A percentile compares a stretch with the other conserved stretches of the same genome.
Conservation (phyloP, 1,140 invertebrate genomes). For the Brachionus sp. region DNA sequence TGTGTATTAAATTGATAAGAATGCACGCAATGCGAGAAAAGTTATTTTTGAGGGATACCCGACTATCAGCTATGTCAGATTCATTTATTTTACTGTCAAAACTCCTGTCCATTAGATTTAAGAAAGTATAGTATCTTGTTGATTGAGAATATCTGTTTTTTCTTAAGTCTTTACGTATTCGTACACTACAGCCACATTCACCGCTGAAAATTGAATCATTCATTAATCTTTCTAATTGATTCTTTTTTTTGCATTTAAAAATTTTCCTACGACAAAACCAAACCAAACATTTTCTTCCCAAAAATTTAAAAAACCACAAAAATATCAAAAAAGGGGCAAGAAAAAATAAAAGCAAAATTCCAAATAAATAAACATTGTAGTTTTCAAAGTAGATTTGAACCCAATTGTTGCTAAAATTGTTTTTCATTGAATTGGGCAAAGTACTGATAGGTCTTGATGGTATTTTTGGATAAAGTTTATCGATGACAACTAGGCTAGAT, state of each 20-base stretch:
- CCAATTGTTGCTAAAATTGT: neutral
- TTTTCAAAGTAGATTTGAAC: slow-evolving; percentile 24
- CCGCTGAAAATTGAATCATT: neutral
- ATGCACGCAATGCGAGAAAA: neutral
- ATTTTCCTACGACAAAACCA: neutral
- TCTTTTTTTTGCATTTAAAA: neutral
- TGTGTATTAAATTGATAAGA: neutral
- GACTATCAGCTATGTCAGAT: neutral
- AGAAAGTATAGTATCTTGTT: neutral
- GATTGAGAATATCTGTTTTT: neutral
- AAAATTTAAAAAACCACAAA: slow-evolving; percentile 30
- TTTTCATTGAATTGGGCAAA: neutral
- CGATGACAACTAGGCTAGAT: neutral
- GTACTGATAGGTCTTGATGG: neutral
- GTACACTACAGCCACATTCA: neutral
- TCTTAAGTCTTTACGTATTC: neutral
- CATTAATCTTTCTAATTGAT: neutral
- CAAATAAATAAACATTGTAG: neutral
- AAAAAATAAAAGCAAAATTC: slow-evolving; percentile 9
- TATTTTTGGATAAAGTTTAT: neutral
- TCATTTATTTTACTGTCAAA: neutral
- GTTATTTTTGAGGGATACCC: neutral
- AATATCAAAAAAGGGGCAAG: neutral
- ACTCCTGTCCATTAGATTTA: neutral
- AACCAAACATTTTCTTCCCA: neutral